phyloP scores from a whole-genome alignment of 2,888 invertebrate species.

The Dicycla oo region DNA sequence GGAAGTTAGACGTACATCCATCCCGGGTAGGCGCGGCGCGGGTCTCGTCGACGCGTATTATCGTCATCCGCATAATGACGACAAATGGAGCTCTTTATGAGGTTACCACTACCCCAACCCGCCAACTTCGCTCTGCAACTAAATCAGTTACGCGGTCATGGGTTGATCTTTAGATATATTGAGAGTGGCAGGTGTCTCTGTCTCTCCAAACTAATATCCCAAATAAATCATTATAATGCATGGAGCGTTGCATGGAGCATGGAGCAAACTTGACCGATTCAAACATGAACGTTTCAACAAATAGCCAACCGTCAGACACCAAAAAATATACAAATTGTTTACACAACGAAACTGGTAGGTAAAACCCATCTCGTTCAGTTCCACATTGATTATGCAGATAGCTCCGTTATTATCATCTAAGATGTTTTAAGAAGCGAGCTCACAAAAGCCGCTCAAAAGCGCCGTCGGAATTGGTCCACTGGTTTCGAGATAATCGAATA shows the following conservation, averaged over 20 bases:
- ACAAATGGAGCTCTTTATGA: conserved; percentile 87
- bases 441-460: conserved; percentile 66
- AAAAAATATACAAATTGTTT: conserved; percentile 54
- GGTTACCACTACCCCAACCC: conserved; percentile 82
- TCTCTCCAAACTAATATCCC: conserved; percentile 12
- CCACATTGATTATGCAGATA: conserved; percentile 74
- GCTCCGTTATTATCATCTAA: conserved; percentile 65
- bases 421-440: conserved; percentile 71
- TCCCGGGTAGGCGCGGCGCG: conserved; percentile 36
- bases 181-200: conserved; percentile 61
- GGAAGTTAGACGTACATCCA: conserved; percentile 54
- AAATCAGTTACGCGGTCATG: conserved; percentile 78
- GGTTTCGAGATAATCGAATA: conserved; percentile 77
- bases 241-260: too few relatives aligned
- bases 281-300: conserved; percentile 27
- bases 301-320: conserved; percentile 33
- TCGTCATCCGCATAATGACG: conserved; percentile 84
- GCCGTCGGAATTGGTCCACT: conserved; percentile 71
- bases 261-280: conserved; percentile 32
- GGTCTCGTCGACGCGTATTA: conserved; percentile 64
- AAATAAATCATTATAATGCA: conserved; percentile 52
- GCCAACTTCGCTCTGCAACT: conserved; percentile 78
- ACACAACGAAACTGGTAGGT: conserved; percentile 53
- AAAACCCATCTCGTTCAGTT: conserved; percentile 62
- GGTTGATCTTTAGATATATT: conserved; percentile 70